Evolutionary conservation across 2,888 invertebrate species (phyloP).

Genomic region (Ceriagrion tenellum): DNA sequence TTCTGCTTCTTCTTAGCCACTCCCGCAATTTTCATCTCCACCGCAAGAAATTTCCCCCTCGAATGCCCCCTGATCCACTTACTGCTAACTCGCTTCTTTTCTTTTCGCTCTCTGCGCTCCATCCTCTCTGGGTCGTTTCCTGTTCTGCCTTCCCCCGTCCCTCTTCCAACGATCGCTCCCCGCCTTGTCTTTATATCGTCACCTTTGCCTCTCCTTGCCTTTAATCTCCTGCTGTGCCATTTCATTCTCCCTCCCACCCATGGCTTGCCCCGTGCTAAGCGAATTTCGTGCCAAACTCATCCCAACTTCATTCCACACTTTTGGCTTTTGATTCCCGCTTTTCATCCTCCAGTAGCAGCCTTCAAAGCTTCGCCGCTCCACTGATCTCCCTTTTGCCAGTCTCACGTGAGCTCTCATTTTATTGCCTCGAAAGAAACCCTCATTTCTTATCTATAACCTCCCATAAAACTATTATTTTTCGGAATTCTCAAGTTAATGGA

Average conservation of each 20-base stretch:
- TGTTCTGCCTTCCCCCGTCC: background rate
- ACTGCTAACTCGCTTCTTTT: constrained; percentile 2
- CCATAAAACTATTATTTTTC: no score
- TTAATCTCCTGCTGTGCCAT: background rate
- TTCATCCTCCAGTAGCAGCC: background rate
- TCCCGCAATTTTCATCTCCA: constrained; percentile 5
- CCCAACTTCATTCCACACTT: background rate
- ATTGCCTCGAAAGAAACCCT: no score
- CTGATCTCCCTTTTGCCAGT: background rate
- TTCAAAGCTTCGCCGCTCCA: background rate
- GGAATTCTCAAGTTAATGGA: no score
- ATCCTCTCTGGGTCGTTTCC: background rate
- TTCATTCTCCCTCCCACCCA: background rate
- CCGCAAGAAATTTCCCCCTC: background rate
- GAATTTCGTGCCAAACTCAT: background rate
- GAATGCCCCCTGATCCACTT: constrained; percentile 26
- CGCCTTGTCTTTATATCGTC: background rate
- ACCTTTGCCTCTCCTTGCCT: background rate
- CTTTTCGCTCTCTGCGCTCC: background rate
- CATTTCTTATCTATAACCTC: no score
- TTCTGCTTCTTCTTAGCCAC: background rate
- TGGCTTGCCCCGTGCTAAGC: background rate
- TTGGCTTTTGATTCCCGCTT: background rate
- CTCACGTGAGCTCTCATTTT: background rate
- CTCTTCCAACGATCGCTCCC: background rate